Conservation (phyloP, 2,888 invertebrate species). For the Drosophila fungiperda region DNA sequence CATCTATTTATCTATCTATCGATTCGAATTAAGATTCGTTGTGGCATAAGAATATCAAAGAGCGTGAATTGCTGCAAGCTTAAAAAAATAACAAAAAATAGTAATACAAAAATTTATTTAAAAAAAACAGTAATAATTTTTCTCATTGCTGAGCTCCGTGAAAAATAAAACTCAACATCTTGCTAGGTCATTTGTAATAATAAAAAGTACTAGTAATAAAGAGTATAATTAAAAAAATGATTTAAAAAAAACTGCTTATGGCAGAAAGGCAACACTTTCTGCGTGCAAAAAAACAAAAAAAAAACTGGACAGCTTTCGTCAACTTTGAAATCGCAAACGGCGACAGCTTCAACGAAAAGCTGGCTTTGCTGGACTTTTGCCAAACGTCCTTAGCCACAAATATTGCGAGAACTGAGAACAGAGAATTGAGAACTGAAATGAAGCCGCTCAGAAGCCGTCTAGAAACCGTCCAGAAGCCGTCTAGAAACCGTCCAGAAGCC, state of each 20-base stretch:
- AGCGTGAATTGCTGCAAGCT: background rate
- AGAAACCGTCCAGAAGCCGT: conserved; percentile 5
- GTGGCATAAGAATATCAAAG: conserved; percentile 6
- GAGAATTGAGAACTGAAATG: background rate
- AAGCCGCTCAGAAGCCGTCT: conserved; percentile 2
- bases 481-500: conserved; percentile 8
- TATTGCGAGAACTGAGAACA: background rate
- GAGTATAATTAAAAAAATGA: background rate
- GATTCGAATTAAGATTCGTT: conserved; percentile 14
- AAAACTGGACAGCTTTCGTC: conserved; percentile 18
- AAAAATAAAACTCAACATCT: background rate
- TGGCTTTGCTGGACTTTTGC: conserved; percentile 10
- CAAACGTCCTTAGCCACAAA: conserved; percentile 3
- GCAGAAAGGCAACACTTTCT: background rate
- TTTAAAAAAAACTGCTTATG: background rate
- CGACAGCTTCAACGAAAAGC: conserved; percentile 9
- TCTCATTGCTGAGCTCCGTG: background rate
- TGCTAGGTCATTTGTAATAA: background rate
- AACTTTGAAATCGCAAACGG: conserved; percentile 25
- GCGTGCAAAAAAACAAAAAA: background rate
- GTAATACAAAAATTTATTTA: background rate
- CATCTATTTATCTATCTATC: background rate
- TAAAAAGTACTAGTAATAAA: background rate
- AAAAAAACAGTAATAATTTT: background rate
- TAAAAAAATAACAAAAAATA: conserved; percentile 1